Evolutionary conservation across 2,888 invertebrate genomes (phyloP).

Genomic region (Leistus spinibarbis): DNA sequence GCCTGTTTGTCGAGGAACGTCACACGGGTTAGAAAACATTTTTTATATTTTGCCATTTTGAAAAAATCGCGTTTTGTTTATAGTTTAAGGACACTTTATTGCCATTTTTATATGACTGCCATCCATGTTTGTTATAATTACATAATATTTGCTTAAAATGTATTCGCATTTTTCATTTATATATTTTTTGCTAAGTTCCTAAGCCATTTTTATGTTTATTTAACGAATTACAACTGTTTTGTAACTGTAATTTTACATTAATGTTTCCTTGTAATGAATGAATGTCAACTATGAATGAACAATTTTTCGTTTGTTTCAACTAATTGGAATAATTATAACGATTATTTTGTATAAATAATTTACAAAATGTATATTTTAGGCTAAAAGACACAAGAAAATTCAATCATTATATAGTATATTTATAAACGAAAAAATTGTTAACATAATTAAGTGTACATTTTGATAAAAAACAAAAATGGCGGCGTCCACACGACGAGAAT

Average conservation of each 20-base stretch:
- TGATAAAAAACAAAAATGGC: slow-evolving; percentile 22
- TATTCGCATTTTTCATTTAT: slow-evolving; percentile 13
- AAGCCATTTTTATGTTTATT: slow-evolving; percentile 10
- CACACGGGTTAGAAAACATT: neutral
- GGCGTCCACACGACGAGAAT: neutral
- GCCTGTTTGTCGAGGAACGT: neutral
- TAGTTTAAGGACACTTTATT: slow-evolving; percentile 22
- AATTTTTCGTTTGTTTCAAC: slow-evolving; percentile 15
- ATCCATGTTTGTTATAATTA: slow-evolving; percentile 26
- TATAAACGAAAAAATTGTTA: slow-evolving; percentile 31
- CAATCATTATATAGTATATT: slow-evolving; percentile 33
- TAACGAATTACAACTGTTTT: slow-evolving; percentile 15
- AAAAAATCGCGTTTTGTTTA: slow-evolving; percentile 24
- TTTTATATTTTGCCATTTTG: slow-evolving; percentile 33
- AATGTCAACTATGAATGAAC: slow-evolving; percentile 19
- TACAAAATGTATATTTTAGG: slow-evolving; percentile 36
- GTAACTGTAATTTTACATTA: slow-evolving; percentile 38
- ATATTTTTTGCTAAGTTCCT: slow-evolving; percentile 34
- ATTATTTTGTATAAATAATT: slow-evolving; percentile 11
- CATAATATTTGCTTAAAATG: slow-evolving; percentile 24
- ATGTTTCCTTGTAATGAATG: slow-evolving; percentile 18
- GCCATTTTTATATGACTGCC: slow-evolving; percentile 38
- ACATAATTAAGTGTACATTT: slow-evolving; percentile 35
- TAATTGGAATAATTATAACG: neutral
- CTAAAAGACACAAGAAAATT: slow-evolving; percentile 12